phyloP scores from a whole-genome alignment of 2,113 vertebrate genomes.

The Dendrocopos noguchii region DNA sequence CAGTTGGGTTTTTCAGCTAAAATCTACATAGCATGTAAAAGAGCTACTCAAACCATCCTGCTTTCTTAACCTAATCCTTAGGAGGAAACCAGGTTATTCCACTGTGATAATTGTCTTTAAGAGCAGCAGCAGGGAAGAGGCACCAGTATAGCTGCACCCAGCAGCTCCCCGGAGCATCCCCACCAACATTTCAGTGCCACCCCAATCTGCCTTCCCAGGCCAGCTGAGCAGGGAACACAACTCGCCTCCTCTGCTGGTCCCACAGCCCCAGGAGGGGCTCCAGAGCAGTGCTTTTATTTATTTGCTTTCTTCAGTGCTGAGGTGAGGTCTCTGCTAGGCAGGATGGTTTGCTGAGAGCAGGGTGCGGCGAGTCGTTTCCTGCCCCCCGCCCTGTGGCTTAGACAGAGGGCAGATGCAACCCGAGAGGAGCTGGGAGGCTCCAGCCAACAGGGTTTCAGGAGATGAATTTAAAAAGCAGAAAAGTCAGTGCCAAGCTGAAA shows the following conservation, averaged over 20 bases:
- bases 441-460: background rate
- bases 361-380: conserved; percentile 51
- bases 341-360: background rate
- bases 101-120: background rate
- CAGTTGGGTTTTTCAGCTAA: background rate
- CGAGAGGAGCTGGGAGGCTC: background rate
- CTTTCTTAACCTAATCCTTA: conserved; percentile 45
- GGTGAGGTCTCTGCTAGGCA: background rate
- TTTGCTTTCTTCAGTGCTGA: background rate
- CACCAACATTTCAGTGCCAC: accelerated
- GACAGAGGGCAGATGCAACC: background rate
- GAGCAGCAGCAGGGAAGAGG: background rate
- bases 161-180: background rate
- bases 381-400: background rate
- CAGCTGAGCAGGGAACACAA: accelerated
- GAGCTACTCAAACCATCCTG: background rate
- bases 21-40: background rate
- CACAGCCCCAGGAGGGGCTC: background rate
- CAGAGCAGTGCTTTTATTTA: background rate
- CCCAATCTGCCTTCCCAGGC: background rate
- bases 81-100: background rate
- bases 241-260: accelerated
- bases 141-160: accelerated
- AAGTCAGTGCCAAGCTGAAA: background rate
- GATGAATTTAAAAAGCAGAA: background rate